Evolutionary conservation across 1,140 invertebrate species (phyloP).

Genomic region (Cheumatopsyche charites): DNA sequence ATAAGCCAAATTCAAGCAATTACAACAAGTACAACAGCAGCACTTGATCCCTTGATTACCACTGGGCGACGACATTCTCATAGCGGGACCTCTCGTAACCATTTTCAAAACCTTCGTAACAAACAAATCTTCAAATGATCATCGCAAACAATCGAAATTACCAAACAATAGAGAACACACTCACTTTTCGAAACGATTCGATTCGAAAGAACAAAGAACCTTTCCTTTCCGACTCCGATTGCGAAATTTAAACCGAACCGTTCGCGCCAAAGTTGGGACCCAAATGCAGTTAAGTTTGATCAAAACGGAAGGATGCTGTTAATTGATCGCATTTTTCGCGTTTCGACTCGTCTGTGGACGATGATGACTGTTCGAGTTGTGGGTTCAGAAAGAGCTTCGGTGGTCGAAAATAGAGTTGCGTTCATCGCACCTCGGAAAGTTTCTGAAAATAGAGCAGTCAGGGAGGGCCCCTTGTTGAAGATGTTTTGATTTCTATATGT

Average conservation of each 20-base stretch:
- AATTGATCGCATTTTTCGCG: slow-evolving; percentile 41
- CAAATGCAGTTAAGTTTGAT: background rate
- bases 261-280: no score
- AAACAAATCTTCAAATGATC: no score
- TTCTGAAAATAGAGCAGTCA: slow-evolving; percentile 34
- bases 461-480: slow-evolving; percentile 22
- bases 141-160: no score
- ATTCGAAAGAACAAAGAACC: no score
- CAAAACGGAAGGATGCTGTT: slow-evolving; percentile 34
- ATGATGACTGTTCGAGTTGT: slow-evolving; percentile 3
- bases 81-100: slow-evolving; percentile 54
- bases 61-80: slow-evolving; percentile 53
- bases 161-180: no score
- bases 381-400: background rate
- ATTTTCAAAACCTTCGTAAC: slow-evolving; percentile 11
- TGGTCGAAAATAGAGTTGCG: slow-evolving; percentile 30
- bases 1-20: slow-evolving; percentile 78
- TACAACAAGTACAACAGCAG: slow-evolving; percentile 75
- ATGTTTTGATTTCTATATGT: no score
- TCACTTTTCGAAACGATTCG: no score
- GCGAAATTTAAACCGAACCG: no score
- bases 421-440: slow-evolving; percentile 35
- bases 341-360: background rate
- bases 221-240: no score
- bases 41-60: slow-evolving; percentile 65